Conservation (phyloP, 2,113 vertebrate species). For the Cathartes aura region DNA sequence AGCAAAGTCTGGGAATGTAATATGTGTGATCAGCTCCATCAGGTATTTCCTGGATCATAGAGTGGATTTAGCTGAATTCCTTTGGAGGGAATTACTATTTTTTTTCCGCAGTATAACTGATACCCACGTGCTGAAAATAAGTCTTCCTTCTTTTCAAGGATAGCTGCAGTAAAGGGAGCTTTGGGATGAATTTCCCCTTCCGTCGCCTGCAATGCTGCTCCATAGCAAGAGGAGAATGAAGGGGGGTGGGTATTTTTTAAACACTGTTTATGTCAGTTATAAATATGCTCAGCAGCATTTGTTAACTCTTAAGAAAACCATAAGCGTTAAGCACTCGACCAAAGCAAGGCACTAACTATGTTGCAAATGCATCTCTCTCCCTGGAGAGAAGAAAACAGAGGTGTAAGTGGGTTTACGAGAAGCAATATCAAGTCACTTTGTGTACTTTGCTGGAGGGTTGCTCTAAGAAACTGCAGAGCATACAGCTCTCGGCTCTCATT, state of each 20-base stretch:
- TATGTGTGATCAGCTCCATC: neutral
- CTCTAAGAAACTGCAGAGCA: neutral
- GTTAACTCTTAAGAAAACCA: neutral
- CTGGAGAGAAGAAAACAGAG: neutral
- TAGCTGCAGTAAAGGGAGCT: neutral
- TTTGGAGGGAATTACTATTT: neutral
- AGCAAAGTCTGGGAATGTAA: neutral
- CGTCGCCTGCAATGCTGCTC: fast-evolving
- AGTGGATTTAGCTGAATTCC: neutral
- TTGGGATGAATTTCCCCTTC: neutral
- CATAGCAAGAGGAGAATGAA: neutral
- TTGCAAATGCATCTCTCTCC: neutral
- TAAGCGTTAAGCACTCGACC: neutral
- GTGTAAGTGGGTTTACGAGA: neutral
- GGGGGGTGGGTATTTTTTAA: neutral
- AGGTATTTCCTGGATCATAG: neutral
- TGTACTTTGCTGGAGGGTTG: neutral
- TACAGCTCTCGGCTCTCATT: neutral
- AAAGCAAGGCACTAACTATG: neutral
- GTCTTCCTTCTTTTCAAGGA: neutral
- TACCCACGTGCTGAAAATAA: neutral
- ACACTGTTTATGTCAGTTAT: neutral
- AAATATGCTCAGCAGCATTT: neutral
- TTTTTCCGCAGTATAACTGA: neutral
- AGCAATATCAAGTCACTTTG: neutral